These are phyloP conservation scores for Phortica magna DNA, from an alignment of 2,888 invertebrate species.

Conservation along the genomic window DNA sequence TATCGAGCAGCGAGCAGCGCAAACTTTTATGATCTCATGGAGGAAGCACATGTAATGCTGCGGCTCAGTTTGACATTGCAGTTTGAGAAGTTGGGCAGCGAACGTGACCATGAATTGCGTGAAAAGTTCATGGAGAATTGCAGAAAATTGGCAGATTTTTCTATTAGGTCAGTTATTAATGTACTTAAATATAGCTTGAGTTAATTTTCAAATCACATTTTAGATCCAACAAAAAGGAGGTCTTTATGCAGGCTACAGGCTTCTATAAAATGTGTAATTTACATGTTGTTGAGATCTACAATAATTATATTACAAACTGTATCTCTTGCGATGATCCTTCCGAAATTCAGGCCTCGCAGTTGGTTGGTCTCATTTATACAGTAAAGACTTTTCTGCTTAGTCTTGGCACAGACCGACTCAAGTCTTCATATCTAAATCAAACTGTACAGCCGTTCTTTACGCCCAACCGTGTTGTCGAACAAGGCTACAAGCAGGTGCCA, in stretches of 20 bases:
- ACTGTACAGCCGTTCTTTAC: slow-evolving; percentile 69
- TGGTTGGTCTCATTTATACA: slow-evolving; percentile 74
- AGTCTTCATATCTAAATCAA: slow-evolving; percentile 71
- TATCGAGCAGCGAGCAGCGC: slow-evolving; percentile 83
- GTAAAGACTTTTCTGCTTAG: slow-evolving; percentile 72
- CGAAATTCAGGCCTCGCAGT: slow-evolving; percentile 50
- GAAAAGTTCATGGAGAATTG: slow-evolving; percentile 73
- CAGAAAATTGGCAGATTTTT: slow-evolving; percentile 75
- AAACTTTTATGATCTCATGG: slow-evolving; percentile 85
- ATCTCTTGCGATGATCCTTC: slow-evolving; percentile 48
- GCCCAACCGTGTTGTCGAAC: slow-evolving; percentile 58
- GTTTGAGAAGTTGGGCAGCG: slow-evolving; percentile 60
- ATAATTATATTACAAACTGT: slow-evolving; percentile 68
- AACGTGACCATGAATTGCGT: slow-evolving; percentile 65
- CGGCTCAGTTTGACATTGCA: slow-evolving; percentile 75
- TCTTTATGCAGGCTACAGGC: slow-evolving; percentile 75
- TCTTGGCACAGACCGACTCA: slow-evolving; percentile 71
- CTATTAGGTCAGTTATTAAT: slow-evolving; percentile 65
- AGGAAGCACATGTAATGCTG: slow-evolving; percentile 86
- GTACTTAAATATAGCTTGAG: not conserved
- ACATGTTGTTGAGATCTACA: slow-evolving; percentile 69
- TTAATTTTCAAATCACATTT: slow-evolving; percentile 4
- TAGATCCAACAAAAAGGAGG: slow-evolving; percentile 75
- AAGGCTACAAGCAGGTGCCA: slow-evolving; percentile 65
- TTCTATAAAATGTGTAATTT: slow-evolving; percentile 77